phyloP scores from a whole-genome alignment of 2,888 invertebrate genomes.

The Heliconius hortense region DNA sequence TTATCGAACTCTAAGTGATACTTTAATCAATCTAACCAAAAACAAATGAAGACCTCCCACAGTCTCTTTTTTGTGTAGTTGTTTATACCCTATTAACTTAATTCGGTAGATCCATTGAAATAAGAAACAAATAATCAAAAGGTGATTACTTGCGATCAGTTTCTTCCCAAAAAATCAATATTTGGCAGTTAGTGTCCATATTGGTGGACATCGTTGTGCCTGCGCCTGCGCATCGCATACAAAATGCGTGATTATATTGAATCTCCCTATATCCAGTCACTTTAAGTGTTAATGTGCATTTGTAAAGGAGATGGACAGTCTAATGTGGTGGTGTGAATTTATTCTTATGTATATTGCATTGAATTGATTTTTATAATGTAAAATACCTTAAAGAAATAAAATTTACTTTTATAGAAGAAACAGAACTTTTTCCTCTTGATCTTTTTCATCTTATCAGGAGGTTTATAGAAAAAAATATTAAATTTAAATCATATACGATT shows the following conservation, averaged over 20 bases:
- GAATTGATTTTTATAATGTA: slow-evolving; percentile 1
- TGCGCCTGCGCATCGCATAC: slow-evolving; percentile 27
- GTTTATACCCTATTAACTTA: slow-evolving; percentile 14
- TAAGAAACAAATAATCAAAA: slow-evolving; percentile 20
- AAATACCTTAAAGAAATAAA: background rate
- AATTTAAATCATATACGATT: background rate
- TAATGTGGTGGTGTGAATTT: slow-evolving; percentile 27
- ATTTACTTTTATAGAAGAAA: background rate
- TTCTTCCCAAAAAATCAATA: slow-evolving; percentile 21
- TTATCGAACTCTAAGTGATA: background rate
- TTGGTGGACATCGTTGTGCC: slow-evolving; percentile 13
- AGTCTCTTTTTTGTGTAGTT: background rate
- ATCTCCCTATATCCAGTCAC: slow-evolving; percentile 21
- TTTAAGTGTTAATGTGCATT: slow-evolving; percentile 29
- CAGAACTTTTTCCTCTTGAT: background rate
- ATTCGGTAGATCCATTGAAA: background rate
- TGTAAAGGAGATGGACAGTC: slow-evolving; percentile 26
- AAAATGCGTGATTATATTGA: slow-evolving; percentile 45
- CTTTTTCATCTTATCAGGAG: background rate
- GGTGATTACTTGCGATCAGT: slow-evolving; percentile 14
- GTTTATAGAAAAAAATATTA: too few relatives aligned
- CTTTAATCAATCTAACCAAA: background rate
- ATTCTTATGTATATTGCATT: slow-evolving; percentile 8
- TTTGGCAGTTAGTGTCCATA: slow-evolving; percentile 28
- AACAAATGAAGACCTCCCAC: slow-evolving; percentile 4